Evolutionary conservation across 2,797 vertebrate species (phyloP), one percentile per base, ranked within the genome.

Genomic region (Synanceia verrucosa): DNA sequence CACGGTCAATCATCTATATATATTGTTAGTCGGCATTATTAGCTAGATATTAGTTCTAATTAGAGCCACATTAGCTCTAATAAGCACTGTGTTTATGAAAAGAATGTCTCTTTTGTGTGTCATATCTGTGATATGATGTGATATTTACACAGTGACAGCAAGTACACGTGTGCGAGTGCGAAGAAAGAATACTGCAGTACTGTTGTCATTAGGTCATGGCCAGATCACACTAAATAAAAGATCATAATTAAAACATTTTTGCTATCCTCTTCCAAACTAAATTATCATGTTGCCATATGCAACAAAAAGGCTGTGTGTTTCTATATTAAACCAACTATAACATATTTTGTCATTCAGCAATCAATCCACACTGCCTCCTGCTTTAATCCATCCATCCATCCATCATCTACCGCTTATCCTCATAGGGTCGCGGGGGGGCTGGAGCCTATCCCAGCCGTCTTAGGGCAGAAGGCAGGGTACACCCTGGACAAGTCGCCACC

Each of bases 101-200:
- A 47, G 23, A 13, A 10, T 46, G 7, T 19, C 19, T 19, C 41
- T n/a, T 18, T 41, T n/a, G 39, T 41, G 18, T n/a, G 4, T n/a
- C 7, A n/a, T 1, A n/a, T 21, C 3, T 9, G n/a, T 39, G 16
- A 9, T 37, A 37, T 13, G 6, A 43, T 41, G 19, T 36, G 16
- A 60, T 59, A 55, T 64, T 72, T n/a, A 63, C 62, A 75, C 52
- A 75, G 55, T 57, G 24, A 73, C 58, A 62, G 19, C 26, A 60
- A 56, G 31, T 18, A 12, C 65, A 37, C 39, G 70, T 23, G 77
- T 84, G 84, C 79, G 78, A 39, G 59, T 61, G 41, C 21, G 16
- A 48, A 52, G 26, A 50, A 78, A 78, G 56, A 77, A 81, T 83
- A 72, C 78, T 77, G 34, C 14, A 73, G 8, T 28, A 29, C 36